Evolutionary conservation across 2,797 vertebrate genomes (phyloP), one percentile per base, ranked within the genome.

Genomic region (Lutjanus campechanus): DNA sequence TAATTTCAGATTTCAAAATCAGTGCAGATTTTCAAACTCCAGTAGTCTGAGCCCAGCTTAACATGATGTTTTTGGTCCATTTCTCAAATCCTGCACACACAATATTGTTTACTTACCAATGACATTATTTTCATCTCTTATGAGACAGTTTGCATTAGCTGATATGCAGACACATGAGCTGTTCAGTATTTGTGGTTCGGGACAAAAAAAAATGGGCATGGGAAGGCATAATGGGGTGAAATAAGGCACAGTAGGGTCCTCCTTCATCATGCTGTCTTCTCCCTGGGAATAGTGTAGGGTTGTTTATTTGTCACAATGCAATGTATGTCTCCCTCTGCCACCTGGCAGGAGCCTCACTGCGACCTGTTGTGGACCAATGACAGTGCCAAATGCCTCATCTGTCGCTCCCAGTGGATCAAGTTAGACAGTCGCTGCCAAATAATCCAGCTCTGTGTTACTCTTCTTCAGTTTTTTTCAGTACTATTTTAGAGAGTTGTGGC

Each of bases 331-430:
- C 79, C 65, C 82, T 66, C 68, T 83, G 91, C 87, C 91, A 87
- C 88, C 90, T 90, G 89, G 90, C 87, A 87, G 84, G 75, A 90
- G 84, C 81, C 81, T 89, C 77, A 29, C 60, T 82, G 82, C 79
- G 78, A 91, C 92, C 90, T 90, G 86, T 91, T 89, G 90, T 88
- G 88, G 92, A 93, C 89, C 90, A 85, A 83, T 86, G 88, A 93
- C 83, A 43, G 91, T 88, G 91, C 91, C 92, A 93, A 92, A 91
- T 51, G 75, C 89, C 84, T 92, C 84, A 60, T 84, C 85, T 88
- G 86, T 88, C 85, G 70, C 79, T 92, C 87, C 91, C 85, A 59
- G 87, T 59, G 88, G 89, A 91, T 92, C 86, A 87, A 85, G 88
- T 85, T 85, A 81, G 84, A 91, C 87, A 79, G 84, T 83, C 19